Conservation (phyloP, 2,888 invertebrate genomes). For the Napeogenes inachia region DNA sequence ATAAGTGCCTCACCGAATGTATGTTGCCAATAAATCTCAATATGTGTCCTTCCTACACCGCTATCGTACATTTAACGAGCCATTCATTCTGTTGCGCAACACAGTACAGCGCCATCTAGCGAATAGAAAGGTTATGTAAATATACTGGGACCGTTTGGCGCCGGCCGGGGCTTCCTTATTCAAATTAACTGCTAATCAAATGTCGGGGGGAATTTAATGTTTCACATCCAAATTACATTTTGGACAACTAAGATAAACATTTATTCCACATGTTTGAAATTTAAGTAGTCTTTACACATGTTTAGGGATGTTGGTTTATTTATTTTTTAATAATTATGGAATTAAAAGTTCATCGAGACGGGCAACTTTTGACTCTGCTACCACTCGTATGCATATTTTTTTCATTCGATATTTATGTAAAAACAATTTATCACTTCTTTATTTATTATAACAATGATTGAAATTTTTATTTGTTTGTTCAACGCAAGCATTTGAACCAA, state of each 20-base stretch:
- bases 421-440: too few relatives aligned
- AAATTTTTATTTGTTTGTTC: too few relatives aligned
- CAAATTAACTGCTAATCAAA: conserved; percentile 41
- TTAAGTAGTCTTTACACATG: too few relatives aligned
- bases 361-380: too few relatives aligned
- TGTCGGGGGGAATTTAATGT: conserved; percentile 19
- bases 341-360: too few relatives aligned
- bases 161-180: conserved; percentile 52
- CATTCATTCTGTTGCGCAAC: conserved; percentile 43
- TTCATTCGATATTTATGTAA: too few relatives aligned
- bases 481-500: too few relatives aligned
- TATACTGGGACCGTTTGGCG: conserved; percentile 45
- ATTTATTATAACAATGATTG: too few relatives aligned
- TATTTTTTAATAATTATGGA: too few relatives aligned
- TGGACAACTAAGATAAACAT: not conserved
- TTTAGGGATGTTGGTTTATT: too few relatives aligned
- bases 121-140: conserved; percentile 68
- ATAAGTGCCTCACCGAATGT: not conserved
- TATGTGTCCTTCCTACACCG: conserved; percentile 25
- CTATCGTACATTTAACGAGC: conserved; percentile 31
- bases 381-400: too few relatives aligned
- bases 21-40: conserved; percentile 21
- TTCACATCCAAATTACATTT: conserved; percentile 4
- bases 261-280: too few relatives aligned
- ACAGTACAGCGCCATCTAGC: conserved; percentile 52